Base-by-base conservation (phyloP, 2,113 vertebrate genomes). In the Gallinago undulata region DNA sequence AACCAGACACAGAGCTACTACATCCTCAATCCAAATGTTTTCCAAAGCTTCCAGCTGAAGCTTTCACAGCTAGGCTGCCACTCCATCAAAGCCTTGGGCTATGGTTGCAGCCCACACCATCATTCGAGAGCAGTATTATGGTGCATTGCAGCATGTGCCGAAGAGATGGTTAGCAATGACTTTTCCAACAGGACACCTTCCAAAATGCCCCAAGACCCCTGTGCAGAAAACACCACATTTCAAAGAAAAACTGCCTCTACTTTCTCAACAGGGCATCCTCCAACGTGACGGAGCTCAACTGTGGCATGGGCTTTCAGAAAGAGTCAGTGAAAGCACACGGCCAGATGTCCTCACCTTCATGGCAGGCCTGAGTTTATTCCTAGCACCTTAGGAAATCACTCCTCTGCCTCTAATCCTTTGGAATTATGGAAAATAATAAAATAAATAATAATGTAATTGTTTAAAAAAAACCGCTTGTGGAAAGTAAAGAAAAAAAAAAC, bases 1-100 rank as follows among this genome's bases (percentile, higher is more conserved):
- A 93, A 94, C 69, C 69, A 85, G 91, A 73, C 2, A 0, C 8
- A 14, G 66, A 94, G 28, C 84, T 67, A 84, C 0, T 0, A 48
- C 66, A 87, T 91, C 74, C 69, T 91, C 4, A 0, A 84, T 84
- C 57, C 89, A 93, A 96, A 93, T 85, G 78, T 93, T 95, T 94
- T 93, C 80, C 94, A 93, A 90, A 93, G 89, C 90, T 90, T 90
- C 70, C 63, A 95, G 85, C 67, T 50, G 92, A 96, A 93, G 79
- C 75, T 85, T 93, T 94, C 90, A 69, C 19, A 93, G 78, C 48
- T 8, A 72, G 48, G 39, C 75, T 93, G 56, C 3, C 17, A 18
- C 10, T 37, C 57, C 53, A 76, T 63, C 84, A 90, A 85, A 85
- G 75, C 92, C 90, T 66, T 2, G 0, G 76, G 88, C 85, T 30